These are phyloP conservation scores for Troides oblongomaculatus DNA, from an alignment of 2,888 invertebrate genomes.

Conservation along the genomic window DNA sequence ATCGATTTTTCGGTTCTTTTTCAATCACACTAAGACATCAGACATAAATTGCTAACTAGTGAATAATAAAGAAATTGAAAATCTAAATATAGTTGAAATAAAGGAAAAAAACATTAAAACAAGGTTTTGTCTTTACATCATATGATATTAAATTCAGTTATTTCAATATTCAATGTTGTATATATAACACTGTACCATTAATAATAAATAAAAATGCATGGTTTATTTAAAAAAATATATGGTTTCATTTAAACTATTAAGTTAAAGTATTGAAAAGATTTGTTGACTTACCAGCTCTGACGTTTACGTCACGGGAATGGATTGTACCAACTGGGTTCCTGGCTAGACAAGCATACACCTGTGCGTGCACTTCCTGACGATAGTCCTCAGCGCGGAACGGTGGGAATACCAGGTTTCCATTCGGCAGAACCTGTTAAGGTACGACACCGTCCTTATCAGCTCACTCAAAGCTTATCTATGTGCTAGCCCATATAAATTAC, in stretches of 20 bases:
- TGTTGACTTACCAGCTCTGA: conserved; percentile 90
- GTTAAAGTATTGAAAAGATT: background rate
- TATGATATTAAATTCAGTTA: too few species aligned
- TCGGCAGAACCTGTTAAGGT: conserved; percentile 85
- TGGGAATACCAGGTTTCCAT: conserved; percentile 95
- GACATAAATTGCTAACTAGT: too few species aligned
- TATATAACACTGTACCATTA: background rate
- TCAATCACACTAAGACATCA: too few species aligned
- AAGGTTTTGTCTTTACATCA: too few species aligned
- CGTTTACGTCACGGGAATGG: conserved; percentile 94
- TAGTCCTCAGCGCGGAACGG: conserved; percentile 97
- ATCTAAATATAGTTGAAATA: too few species aligned
- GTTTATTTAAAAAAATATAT: conserved; percentile 7
- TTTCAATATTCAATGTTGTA: background rate
- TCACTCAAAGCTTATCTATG: background rate
- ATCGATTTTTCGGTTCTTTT: too few species aligned
- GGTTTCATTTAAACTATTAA: background rate
- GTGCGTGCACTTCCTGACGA: conserved; percentile 95
- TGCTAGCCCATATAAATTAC: background rate
- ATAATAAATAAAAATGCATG: background rate
- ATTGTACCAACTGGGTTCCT: conserved; percentile 94
- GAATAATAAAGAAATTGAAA: too few species aligned
- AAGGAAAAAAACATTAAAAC: too few species aligned
- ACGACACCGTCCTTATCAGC: background rate
- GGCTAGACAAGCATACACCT: conserved; percentile 95